Base-by-base conservation (phyloP, 2,797 vertebrate genomes). In the Spheniscus humboldti region DNA sequence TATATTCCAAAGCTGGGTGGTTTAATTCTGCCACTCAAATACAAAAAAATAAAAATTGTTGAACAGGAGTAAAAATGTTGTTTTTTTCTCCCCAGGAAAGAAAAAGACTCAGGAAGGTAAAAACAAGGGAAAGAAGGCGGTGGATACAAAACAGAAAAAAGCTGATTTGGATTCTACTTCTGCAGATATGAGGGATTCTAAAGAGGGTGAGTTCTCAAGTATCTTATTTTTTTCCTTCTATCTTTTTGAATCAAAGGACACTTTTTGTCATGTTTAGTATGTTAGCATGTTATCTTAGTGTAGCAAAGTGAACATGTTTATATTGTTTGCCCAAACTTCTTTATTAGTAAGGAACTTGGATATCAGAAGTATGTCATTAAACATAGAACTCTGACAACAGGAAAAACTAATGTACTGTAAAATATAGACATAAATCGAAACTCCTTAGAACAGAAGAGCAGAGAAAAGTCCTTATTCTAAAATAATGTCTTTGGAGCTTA, bases 111-210 rank as follows among this genome's bases (percentile, higher is more conserved):
- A 98, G 72, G 98, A 98, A 96, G 81, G 96, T 95, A 98, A 98
- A 98, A 98, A 96, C 94, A 98, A 97, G 84, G 96, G 95, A 83
- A 97, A 91, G 88, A 98, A 97, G 90, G 86, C 77, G 31, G 84
- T 45, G 18, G 96, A 97, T 53, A 84, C 87, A 80, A 97, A 96
- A 63, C 98, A 98, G 96, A 98, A 98, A 96, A 98, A 98, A 60
- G 96, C 96, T 88, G 95, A 95, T 97, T 96, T 98, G 90, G 97
- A 98, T 96, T 92, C 97, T 72, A 87, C 94, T 94, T 90, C 97
- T 96, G 97, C 98, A 97, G 98, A 98, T 94, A 99, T 99, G 99
- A 99, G 98, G 98, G 99, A 99, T 98, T 98, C 98, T 73, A 98
- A 98, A 77, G 98, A 99, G 97, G 98, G 99, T 99, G 96, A 88